Evolutionary conservation across 1,140 invertebrate species (phyloP).

Genomic region (Oryctes rhinoceros): DNA sequence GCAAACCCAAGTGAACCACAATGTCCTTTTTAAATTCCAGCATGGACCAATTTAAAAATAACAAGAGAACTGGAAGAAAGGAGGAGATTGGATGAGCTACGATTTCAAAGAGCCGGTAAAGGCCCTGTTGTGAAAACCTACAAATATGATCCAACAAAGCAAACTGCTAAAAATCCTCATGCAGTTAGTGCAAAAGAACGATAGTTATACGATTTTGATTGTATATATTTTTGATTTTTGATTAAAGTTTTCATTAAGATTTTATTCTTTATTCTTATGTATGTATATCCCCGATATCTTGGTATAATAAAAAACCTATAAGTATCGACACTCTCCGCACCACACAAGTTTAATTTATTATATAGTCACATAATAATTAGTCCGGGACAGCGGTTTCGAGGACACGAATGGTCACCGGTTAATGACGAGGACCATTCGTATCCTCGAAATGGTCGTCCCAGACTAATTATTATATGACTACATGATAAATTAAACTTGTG

Average conservation of each 20-base stretch:
- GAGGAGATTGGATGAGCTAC: slow-evolving; percentile 76
- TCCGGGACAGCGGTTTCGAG: too few species aligned
- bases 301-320: too few species aligned
- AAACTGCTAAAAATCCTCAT: slow-evolving; percentile 61
- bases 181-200: slow-evolving; percentile 58
- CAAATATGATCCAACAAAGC: slow-evolving; percentile 83
- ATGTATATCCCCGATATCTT: too few species aligned
- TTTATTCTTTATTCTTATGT: neutral
- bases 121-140: slow-evolving; percentile 88
- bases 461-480: too few species aligned
- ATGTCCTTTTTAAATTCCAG: slow-evolving; percentile 62
- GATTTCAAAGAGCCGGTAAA: slow-evolving; percentile 83
- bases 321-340: too few species aligned
- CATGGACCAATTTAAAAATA: slow-evolving; percentile 85
- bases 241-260: slow-evolving; percentile 14
- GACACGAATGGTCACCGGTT: too few species aligned
- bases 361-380: too few species aligned
- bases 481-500: too few species aligned
- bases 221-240: neutral
- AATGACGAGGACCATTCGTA: too few species aligned
- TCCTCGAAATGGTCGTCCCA: too few species aligned
- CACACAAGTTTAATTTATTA: too few species aligned
- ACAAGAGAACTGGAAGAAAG: slow-evolving; percentile 79
- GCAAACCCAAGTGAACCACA: neutral
- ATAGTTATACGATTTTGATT: slow-evolving; percentile 21